A percentile compares a stretch with the other conserved stretches of the same genome.
Evolutionary conservation across 2,797 vertebrate species (phyloP).

Genomic region (Pampus argenteus): DNA sequence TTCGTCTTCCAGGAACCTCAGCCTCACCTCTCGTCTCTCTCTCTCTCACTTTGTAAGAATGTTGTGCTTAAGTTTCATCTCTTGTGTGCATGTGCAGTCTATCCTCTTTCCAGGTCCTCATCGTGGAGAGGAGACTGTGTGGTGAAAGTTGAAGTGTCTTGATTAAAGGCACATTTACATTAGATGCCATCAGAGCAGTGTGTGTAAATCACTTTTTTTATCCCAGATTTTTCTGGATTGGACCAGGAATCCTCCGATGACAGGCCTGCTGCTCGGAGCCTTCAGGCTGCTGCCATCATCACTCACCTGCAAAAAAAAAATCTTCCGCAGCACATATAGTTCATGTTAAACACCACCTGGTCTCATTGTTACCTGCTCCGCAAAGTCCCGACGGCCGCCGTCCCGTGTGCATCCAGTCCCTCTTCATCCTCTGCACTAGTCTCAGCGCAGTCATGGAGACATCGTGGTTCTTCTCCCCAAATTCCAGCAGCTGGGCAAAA

Average conservation of each 20-base stretch:
- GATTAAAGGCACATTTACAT: slow-evolving; percentile 25
- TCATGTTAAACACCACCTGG: background rate
- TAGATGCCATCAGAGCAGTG: slow-evolving; percentile 5
- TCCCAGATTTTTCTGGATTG: background rate
- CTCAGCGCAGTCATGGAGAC: slow-evolving; percentile 96
- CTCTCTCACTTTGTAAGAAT: no score
- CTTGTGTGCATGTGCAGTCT: no score
- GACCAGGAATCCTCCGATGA: slow-evolving; percentile 18
- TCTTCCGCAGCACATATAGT: no score
- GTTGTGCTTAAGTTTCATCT: no score
- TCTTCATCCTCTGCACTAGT: slow-evolving; percentile 97
- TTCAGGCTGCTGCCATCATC: slow-evolving; percentile 11
- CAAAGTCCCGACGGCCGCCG: slow-evolving; percentile 96
- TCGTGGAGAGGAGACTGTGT: no score
- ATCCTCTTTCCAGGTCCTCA: no score
- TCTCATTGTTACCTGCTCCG: slow-evolving; percentile 89
- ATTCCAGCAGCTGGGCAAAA: slow-evolving; percentile 96
- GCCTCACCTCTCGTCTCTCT: no score
- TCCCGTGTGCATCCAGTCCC: slow-evolving; percentile 99
- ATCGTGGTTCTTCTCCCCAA: slow-evolving; percentile 96
- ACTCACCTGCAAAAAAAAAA: background rate
- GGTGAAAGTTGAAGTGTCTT: background rate
- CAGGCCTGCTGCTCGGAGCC: background rate
- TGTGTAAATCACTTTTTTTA: slow-evolving; percentile 24
- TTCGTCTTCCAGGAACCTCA: no score